Evolutionary conservation across 2,797 vertebrate species (phyloP).

Genomic region (Sebastiscus albofasciatus): DNA sequence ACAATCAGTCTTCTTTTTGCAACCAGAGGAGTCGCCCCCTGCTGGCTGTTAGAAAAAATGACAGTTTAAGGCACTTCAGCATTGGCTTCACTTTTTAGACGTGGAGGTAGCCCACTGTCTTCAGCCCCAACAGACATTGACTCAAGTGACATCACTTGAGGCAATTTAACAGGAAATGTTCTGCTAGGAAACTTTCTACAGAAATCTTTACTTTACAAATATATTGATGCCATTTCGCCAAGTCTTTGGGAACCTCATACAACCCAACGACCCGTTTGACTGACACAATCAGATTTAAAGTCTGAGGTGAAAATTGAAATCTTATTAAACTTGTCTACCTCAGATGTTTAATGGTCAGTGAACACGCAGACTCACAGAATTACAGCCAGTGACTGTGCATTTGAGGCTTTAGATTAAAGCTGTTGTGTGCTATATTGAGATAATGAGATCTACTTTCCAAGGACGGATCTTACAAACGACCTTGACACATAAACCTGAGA

Average conservation of each 20-base stretch:
- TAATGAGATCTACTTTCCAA: conserved; percentile 70
- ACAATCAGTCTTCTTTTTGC: no score
- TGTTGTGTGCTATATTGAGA: conserved; percentile 54
- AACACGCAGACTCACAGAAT: neutral
- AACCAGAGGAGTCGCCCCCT: no score
- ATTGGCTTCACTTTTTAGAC: rapidly evolving
- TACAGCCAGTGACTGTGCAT: neutral
- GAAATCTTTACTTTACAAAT: no score
- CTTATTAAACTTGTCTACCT: conserved; percentile 22
- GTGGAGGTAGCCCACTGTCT: no score
- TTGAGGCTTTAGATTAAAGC: conserved; percentile 66
- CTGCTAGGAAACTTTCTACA: no score
- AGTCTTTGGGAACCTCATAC: neutral
- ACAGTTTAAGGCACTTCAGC: no score
- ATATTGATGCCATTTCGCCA: neutral
- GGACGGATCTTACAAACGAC: conserved; percentile 41
- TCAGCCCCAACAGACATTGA: no score
- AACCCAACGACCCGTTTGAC: neutral
- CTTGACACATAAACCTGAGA: conserved; percentile 45
- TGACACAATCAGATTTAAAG: neutral
- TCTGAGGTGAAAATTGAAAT: conserved; percentile 30
- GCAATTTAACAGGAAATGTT: no score
- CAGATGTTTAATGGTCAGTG: conserved; percentile 4
- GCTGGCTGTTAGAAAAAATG: no score
- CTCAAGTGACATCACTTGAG: no score